A percentile compares a stretch with the other conserved stretches of the same genome.
Conservation (phyloP, 2,888 invertebrate species). For the Diaprepes abbreviatus region DNA sequence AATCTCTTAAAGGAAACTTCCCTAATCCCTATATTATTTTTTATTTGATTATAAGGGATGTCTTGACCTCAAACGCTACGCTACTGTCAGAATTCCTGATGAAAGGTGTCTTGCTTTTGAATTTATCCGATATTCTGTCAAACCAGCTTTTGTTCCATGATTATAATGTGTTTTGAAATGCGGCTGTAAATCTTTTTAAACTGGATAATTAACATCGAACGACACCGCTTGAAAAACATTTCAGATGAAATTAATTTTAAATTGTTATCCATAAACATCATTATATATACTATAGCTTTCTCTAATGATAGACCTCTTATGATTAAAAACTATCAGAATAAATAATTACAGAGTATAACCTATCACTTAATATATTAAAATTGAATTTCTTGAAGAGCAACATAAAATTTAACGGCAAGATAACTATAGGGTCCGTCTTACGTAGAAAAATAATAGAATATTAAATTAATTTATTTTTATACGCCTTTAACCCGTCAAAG, state of each 20-base stretch:
- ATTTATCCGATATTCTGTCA: slow-evolving; percentile 15
- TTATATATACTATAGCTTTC: slow-evolving; percentile 21
- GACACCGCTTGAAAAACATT: slow-evolving; percentile 22
- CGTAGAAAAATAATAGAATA: slow-evolving; percentile 6
- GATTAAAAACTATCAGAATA: slow-evolving; percentile 14
- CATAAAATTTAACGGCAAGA: slow-evolving; percentile 3
- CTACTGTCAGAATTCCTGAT: neutral
- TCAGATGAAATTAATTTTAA: slow-evolving; percentile 21
- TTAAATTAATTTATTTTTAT: slow-evolving; percentile 3
- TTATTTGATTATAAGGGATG: no score
- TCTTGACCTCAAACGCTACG: neutral
- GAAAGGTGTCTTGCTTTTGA: slow-evolving; percentile 13
- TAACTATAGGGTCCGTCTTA: slow-evolving; percentile 9
- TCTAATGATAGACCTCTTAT: slow-evolving; percentile 14
- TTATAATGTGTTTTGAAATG: slow-evolving; percentile 17
- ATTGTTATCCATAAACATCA: slow-evolving; percentile 28
- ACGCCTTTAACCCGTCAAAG: neutral
- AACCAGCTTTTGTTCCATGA: slow-evolving; percentile 14
- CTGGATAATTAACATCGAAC: slow-evolving; percentile 23
- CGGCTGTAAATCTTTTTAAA: slow-evolving; percentile 22
- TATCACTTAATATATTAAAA: slow-evolving; percentile 16
- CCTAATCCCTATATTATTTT: no score
- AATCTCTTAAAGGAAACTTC: no score
- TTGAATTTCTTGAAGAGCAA: slow-evolving; percentile 8
- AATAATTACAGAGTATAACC: slow-evolving; percentile 17